phyloP scores from a whole-genome alignment of 2,113 vertebrate species.

The Dendrocopos noguchii region DNA sequence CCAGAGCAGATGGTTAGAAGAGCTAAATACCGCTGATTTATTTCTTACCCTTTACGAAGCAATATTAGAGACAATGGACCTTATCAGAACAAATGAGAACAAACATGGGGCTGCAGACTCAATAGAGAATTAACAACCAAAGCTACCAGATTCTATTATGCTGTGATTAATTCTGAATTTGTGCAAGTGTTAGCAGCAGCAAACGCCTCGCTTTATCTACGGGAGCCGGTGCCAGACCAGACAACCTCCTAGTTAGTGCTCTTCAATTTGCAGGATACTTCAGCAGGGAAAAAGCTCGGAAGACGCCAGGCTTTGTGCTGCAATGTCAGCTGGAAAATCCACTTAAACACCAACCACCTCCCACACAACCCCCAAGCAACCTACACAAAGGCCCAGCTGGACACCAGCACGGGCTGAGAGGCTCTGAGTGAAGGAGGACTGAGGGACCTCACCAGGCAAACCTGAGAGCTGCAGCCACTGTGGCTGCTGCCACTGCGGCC shows the following conservation, averaged over 20 bases:
- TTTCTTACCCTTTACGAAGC: conserved; percentile 80
- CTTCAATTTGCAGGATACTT: not conserved
- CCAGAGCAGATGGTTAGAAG: conserved; percentile 83
- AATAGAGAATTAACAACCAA: conserved; percentile 78
- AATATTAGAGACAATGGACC: conserved; percentile 81
- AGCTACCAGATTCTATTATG: conserved; percentile 73
- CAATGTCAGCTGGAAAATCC: not conserved
- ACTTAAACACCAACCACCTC: not conserved
- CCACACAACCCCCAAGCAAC: not conserved
- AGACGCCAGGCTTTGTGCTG: not conserved
- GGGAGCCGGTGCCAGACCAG: not conserved
- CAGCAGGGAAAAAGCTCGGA: not conserved
- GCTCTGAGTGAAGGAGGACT: not conserved
- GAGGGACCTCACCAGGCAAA: not conserved
- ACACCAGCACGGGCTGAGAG: not conserved
- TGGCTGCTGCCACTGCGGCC: not conserved
- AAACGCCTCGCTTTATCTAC: conserved; percentile 33
- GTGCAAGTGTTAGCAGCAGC: conserved; percentile 61
- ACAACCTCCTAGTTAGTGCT: not conserved
- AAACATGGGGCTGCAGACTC: conserved; percentile 76
- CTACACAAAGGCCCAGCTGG: not conserved
- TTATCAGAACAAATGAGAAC: conserved; percentile 82
- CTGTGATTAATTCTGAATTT: conserved; percentile 75
- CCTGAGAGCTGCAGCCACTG: not conserved
- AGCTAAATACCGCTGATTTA: conserved; percentile 84